Evolutionary conservation across 1,140 invertebrate species (phyloP), one percentile per base, ranked within the genome.

Genomic region (Formica exsecta): DNA sequence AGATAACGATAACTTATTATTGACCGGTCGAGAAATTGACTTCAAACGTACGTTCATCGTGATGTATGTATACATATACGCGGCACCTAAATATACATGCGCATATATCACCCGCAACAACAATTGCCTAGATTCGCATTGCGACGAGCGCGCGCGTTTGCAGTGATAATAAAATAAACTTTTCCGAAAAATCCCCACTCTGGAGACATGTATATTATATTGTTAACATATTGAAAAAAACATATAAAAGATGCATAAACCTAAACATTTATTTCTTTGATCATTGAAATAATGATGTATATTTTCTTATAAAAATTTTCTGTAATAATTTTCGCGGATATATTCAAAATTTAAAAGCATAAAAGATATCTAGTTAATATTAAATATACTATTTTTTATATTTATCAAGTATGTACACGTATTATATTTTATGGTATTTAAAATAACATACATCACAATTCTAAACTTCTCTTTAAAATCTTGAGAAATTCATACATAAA

Each of bases 1-100:
- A 73, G 68, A 61, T 73, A 81, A 81, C 48, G 66, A 81, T 81
- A 83, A 73, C 79, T 80, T 73, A 83, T 61, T 73, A 61, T 73
- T 41, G 13, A 32, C 25, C 25, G 59, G 36, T 44, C 25, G 25
- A 73, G 25, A 73, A 83, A 83, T 29, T 61, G 38, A 83, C 19
- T 73, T 51, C 13, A 51, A 16, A 51, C 68, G 29, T 29, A 19
- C 13, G 19, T 73, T 22, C 54, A 68, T 48, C 54, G 79, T 68
- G 29, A 73, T 59, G 36, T 25, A 29, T 1, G 25, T 29, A 80
- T 48, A 16, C 11, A 48, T 51, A 16, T 70, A 51, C 38, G 11
- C n/a, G 38, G 16, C 16, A 9, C 9, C n/a, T 83, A 29, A 61
- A 83, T 73, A 83, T 83, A 25, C 32, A 73, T 81, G 19, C 29